A percentile compares a stretch with the other conserved stretches of the same genome.
Conservation (phyloP, 2,888 invertebrate genomes). For the Agapostemon virescens region DNA sequence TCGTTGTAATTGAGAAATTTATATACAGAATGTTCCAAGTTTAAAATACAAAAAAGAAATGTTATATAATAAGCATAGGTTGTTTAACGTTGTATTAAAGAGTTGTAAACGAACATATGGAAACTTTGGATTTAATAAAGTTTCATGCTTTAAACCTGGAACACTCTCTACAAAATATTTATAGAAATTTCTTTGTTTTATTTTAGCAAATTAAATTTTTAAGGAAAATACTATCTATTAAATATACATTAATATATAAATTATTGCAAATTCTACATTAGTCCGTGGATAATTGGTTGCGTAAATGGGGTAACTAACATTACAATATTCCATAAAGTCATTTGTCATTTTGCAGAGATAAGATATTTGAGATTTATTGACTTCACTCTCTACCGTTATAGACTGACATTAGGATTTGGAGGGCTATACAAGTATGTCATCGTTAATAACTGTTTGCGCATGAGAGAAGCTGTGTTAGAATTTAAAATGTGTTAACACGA, state of each 20-base stretch:
- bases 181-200: not conserved
- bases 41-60: too few relatives aligned
- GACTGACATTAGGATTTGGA: constrained; percentile 89
- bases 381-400: constrained; percentile 76
- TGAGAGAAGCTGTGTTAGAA: constrained; percentile 26
- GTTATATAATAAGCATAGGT: too few relatives aligned
- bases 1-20: not conserved
- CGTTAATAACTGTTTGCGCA: constrained; percentile 41
- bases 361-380: constrained; percentile 58
- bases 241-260: constrained; percentile 15
- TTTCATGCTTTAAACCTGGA: too few relatives aligned
- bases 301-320: constrained; percentile 13
- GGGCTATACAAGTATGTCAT: constrained; percentile 88
- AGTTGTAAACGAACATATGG: too few relatives aligned
- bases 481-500: constrained; percentile 11
- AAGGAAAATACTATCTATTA: not conserved
- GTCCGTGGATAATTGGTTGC: not conserved
- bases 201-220: not conserved
- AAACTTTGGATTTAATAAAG: too few relatives aligned
- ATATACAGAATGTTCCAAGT: not conserved
- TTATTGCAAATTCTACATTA: constrained; percentile 8
- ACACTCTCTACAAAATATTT: not conserved
- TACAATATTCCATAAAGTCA: constrained; percentile 42
- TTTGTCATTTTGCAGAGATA: constrained; percentile 57
- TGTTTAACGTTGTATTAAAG: too few relatives aligned